Evolutionary conservation across 2,113 vertebrate genomes (phyloP).

Genomic region (Willisornis vidua): DNA sequence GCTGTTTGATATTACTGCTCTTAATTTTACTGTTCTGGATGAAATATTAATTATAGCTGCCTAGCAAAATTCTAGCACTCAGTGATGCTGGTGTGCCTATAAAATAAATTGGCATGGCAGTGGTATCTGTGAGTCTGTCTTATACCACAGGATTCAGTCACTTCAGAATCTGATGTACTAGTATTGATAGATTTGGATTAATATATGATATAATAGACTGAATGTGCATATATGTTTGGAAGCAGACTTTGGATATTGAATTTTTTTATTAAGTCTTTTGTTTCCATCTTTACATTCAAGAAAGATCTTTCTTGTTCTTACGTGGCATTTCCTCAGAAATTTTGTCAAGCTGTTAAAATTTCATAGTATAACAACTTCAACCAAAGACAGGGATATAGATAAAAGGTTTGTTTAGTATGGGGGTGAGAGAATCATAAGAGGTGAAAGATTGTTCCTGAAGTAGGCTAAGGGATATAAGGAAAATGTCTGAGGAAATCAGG

Average conservation of each 20-base stretch:
- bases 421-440: accelerated
- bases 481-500: neutral
- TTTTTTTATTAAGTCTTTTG: neutral
- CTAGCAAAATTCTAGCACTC: neutral
- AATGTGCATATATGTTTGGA: neutral
- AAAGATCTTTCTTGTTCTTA: neutral
- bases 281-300: accelerated
- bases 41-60: neutral
- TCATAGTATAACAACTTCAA: neutral
- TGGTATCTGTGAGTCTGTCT: neutral
- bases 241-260: neutral
- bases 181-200: neutral
- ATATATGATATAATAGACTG: neutral
- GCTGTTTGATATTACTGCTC: neutral
- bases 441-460: neutral
- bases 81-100: neutral
- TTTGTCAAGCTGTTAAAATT: neutral
- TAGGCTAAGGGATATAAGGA: neutral
- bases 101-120: neutral
- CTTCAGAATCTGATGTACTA: neutral
- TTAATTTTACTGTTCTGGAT: neutral
- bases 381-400: neutral
- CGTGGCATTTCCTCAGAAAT: neutral
- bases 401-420: neutral
- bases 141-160: neutral